These are phyloP conservation scores for Zele albiditarsus DNA, from an alignment of 2,888 invertebrate species.

Conservation along the genomic window DNA sequence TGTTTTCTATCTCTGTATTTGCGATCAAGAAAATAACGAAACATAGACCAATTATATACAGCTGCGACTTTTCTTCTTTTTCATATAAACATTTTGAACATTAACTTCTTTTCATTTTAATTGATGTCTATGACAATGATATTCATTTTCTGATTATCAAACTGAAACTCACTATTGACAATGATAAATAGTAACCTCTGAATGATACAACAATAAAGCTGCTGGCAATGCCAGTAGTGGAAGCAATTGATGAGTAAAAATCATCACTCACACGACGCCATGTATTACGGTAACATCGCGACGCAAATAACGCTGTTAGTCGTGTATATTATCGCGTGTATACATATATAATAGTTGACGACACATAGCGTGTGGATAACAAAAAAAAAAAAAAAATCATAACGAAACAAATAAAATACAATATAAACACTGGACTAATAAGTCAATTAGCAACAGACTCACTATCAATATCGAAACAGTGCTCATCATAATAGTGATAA, in stretches of 20 bases:
- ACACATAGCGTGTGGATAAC: conserved; percentile 66
- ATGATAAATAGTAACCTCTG: conserved; percentile 32
- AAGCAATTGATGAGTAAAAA: conserved; percentile 33
- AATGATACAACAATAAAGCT: conserved; percentile 25
- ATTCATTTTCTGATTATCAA: not conserved
- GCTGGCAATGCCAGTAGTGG: conserved; percentile 13
- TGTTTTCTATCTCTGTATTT: conserved; percentile 36
- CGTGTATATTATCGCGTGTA: conserved; percentile 43
- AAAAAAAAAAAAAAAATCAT: conserved; percentile 59
- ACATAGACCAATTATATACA: not conserved
- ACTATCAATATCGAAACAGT: conserved; percentile 65
- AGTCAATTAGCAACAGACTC: conserved; percentile 68
- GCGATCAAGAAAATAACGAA: not conserved
- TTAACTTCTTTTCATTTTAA: not conserved
- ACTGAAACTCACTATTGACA: conserved; percentile 14
- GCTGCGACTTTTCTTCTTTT: not conserved
- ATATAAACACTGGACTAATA: conserved; percentile 71
- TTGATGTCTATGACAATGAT: not conserved
- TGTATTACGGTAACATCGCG: conserved; percentile 1
- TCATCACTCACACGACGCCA: conserved; percentile 16
- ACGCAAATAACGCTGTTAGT: conserved; percentile 9
- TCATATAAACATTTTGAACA: conserved; percentile 7
- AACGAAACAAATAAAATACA: conserved; percentile 73
- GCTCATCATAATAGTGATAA: conserved; percentile 56
- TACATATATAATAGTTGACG: conserved; percentile 37